Evolutionary conservation across 37 sponge, comb jelly and placozoan genomes (phyloP).

Genomic region (Tethya wilhelma): DNA sequence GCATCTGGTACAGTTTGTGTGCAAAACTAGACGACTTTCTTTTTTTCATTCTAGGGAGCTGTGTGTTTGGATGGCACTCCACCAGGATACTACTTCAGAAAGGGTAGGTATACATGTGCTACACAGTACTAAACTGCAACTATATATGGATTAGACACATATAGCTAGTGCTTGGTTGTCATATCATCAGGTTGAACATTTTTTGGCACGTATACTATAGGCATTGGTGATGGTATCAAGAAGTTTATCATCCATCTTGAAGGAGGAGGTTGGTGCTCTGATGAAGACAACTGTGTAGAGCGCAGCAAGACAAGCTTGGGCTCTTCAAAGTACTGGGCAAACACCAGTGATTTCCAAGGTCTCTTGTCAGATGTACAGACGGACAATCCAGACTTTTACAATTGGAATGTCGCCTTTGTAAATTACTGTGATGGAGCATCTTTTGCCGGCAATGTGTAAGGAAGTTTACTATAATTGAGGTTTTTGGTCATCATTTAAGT

Average conservation of each 20-base stretch:
- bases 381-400: slow-evolving; percentile 70
- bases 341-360: slow-evolving; percentile 12
- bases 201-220: no score
- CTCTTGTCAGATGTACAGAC: slow-evolving; percentile 41
- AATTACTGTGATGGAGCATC: slow-evolving; percentile 88
- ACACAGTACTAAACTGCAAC: no score
- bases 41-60: slow-evolving; percentile 56
- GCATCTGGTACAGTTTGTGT: no score
- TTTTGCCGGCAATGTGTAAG: slow-evolving; percentile 77
- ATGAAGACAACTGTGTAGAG: slow-evolving; percentile 47
- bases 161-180: no score
- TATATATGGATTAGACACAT: no score
- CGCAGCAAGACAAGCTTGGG: slow-evolving; percentile 74
- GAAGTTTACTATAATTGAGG: not conserved
- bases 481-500: not conserved
- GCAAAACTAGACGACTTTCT: no score
- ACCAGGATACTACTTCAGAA: slow-evolving; percentile 72
- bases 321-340: slow-evolving; percentile 62
- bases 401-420: slow-evolving; percentile 70
- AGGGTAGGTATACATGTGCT: no score
- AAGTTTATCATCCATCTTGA: slow-evolving; percentile 80
- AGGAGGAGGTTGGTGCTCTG: slow-evolving; percentile 86
- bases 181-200: no score
- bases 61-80: slow-evolving; percentile 86
- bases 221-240: slow-evolving; percentile 25